phyloP scores from a whole-genome alignment of 2,797 vertebrate genomes.

The Cirrhinus mrigala region DNA sequence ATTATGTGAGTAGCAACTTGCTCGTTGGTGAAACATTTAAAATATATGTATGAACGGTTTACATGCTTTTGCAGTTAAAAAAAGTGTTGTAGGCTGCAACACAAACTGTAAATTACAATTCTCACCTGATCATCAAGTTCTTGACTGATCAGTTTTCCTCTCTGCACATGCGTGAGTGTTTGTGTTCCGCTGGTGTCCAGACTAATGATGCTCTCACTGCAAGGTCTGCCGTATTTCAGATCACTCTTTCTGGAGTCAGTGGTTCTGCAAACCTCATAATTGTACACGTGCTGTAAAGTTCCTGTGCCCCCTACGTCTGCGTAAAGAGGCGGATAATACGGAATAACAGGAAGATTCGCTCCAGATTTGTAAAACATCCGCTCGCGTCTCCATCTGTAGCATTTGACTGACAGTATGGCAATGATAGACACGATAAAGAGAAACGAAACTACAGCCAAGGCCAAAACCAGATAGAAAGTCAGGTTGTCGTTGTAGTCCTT shows the following conservation, averaged over 20 bases:
- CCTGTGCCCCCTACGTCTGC: too few relatives aligned
- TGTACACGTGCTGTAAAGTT: too few relatives aligned
- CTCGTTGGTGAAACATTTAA: neutral
- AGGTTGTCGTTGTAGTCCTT: conserved; percentile 56
- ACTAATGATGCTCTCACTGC: conserved; percentile 5
- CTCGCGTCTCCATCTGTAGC: too few relatives aligned
- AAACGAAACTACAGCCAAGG: too few relatives aligned
- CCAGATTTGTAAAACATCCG: too few relatives aligned
- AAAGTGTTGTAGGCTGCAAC: neutral
- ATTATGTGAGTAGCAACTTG: neutral
- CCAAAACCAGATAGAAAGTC: too few relatives aligned
- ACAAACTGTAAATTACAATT: neutral
- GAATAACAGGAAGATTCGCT: too few relatives aligned
- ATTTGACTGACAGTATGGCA: too few relatives aligned
- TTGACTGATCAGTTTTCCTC: neutral
- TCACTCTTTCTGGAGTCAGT: conserved; percentile 63
- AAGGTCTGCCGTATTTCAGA: conserved; percentile 45
- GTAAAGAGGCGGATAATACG: too few relatives aligned
- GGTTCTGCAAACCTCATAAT: conserved; percentile 57
- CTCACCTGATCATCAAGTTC: conserved; percentile 1
- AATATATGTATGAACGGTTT: neutral
- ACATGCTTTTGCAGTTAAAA: neutral
- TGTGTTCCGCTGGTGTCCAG: conserved; percentile 53
- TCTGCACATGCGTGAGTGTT: conserved; percentile 47
- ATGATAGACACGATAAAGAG: too few relatives aligned